Base-by-base conservation (phyloP, 2,797 vertebrate genomes). In the Diceros bicornis region DNA sequence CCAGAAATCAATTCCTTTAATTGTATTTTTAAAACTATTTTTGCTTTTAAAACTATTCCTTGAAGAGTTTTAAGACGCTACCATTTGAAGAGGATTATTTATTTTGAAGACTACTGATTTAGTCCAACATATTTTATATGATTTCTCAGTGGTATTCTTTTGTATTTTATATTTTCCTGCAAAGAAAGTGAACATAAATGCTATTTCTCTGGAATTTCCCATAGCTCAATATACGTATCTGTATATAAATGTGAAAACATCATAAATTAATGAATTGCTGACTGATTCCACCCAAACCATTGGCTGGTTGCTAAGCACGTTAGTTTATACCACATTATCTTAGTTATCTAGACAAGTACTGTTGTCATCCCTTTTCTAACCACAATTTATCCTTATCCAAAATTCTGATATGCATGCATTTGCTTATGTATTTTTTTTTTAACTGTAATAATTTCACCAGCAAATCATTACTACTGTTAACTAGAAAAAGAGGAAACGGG, bases 161-260 rank as follows among this genome's bases (percentile, higher is more conserved):
- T 92, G 23, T 89, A 14, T 37, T 83, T 79, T 66, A 10, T 59
- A 34, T 75, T 96, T 94, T 84, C 7, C 59, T 95, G 37, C 44
- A 81, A 85, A 66, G 52, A 66, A 69, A 59, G 27, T 69, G 8
- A 85, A 50, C 37, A 37, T 69, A 68, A 89, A 81, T 81, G 27
- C 47, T 92, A 7, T 75, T 85, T 74, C 71, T 91, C 57, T 88
- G 64, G 14, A 61, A 57, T 71, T 83, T 90, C 34, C 59, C 29
- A 69, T 27, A n/a, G 12, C 25, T 69, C 16, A n/a, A 6, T 79
- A 21, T 68, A 47, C 37, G 41, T 59, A 71, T 83, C 29, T 75
- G 0, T 74, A 29, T 62, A 12, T 81, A 89, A 89, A 55, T 86
- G 12, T n/a, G 32, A 47, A 14, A 59, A 25, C n/a, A 12, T 92